phyloP scores from a whole-genome alignment of 2,113 vertebrate genomes.

The Poicephalus meyeri region DNA sequence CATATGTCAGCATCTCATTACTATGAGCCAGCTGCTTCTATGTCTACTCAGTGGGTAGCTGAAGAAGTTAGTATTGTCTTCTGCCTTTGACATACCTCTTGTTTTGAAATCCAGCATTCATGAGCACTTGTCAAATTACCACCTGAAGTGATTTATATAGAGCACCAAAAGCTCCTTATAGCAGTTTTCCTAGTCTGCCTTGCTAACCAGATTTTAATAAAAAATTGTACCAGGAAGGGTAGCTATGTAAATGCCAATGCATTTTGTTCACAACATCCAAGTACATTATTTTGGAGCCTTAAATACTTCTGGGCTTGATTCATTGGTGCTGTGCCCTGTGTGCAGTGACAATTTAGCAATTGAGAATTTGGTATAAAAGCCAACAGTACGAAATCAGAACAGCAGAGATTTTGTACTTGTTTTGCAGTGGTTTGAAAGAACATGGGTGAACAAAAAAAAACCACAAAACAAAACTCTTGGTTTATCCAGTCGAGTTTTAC shows the following conservation, averaged over 20 bases:
- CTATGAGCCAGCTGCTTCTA: background rate
- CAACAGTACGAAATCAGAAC: background rate
- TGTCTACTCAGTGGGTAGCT: background rate
- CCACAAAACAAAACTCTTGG: background rate
- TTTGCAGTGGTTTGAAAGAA: background rate
- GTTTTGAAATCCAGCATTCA: background rate
- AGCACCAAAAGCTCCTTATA: background rate
- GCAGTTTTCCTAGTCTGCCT: background rate
- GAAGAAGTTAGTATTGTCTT: background rate
- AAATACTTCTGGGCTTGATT: background rate
- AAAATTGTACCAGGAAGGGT: background rate
- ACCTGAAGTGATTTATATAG: background rate
- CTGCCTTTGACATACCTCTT: background rate
- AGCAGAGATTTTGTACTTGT: background rate
- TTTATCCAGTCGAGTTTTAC: background rate
- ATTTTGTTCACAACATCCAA: background rate
- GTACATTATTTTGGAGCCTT: background rate
- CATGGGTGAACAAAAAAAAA: background rate
- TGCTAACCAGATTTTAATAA: background rate
- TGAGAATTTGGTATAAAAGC: background rate
- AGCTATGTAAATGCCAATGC: background rate
- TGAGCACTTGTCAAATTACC: background rate
- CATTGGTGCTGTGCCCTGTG: background rate
- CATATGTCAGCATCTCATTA: background rate
- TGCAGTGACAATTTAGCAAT: background rate